These are phyloP conservation scores for Drosophila lini DNA, from an alignment of 1,140 invertebrate species.

Conservation along the genomic window DNA sequence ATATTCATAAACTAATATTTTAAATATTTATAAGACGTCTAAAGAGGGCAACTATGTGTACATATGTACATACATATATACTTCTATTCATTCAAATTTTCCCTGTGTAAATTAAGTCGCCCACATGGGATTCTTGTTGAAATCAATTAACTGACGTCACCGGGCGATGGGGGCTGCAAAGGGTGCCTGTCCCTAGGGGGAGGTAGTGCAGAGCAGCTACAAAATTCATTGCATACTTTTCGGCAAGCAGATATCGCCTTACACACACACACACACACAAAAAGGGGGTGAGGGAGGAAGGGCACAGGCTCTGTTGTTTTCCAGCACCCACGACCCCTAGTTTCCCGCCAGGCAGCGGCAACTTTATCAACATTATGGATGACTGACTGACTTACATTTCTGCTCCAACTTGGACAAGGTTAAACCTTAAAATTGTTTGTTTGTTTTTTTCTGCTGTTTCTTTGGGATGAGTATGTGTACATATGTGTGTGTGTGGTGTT, in stretches of 20 bases:
- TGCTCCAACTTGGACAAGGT: slow-evolving; percentile 29
- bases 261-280: no score
- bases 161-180: neutral
- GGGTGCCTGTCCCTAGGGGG: slow-evolving; percentile 1
- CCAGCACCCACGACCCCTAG: neutral
- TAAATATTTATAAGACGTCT: no score
- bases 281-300: neutral
- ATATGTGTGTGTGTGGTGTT: neutral
- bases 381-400: slow-evolving; percentile 25
- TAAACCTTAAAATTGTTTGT: slow-evolving; percentile 20
- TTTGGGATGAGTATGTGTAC: neutral
- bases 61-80: no score
- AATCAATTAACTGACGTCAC: slow-evolving; percentile 54
- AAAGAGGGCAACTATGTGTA: no score
- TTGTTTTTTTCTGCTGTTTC: neutral
- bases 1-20: no score
- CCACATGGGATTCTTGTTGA: slow-evolving; percentile 19
- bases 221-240: slow-evolving; percentile 38
- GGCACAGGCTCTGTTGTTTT: slow-evolving; percentile 15
- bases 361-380: slow-evolving; percentile 55
- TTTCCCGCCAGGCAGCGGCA: slow-evolving; percentile 26
- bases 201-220: slow-evolving; percentile 2
- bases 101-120: slow-evolving; percentile 15
- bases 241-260: slow-evolving; percentile 24
- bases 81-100: neutral